These are phyloP conservation scores for Holocentrus rufus DNA, from an alignment of 2,797 vertebrate species.

Conservation along the genomic window DNA sequence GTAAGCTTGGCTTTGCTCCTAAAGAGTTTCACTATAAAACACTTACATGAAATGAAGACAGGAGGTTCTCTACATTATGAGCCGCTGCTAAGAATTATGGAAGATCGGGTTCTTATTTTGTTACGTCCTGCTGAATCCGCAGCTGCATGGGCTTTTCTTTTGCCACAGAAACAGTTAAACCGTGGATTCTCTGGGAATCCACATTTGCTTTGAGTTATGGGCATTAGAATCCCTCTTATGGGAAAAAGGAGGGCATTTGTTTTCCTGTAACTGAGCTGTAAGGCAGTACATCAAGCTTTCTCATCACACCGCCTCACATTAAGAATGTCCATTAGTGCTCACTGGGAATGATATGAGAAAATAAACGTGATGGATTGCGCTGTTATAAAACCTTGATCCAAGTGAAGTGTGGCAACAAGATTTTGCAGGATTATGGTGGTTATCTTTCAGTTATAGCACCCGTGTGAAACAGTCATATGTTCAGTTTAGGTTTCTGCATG, in stretches of 20 bases:
- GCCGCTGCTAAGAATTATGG: constrained; percentile 47
- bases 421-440: constrained; percentile 5
- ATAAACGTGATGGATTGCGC: constrained; percentile 40
- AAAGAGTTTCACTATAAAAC: constrained; percentile 20
- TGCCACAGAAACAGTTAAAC: constrained; percentile 64
- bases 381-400: constrained; percentile 45
- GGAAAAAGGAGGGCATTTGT: constrained; percentile 34
- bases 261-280: constrained; percentile 37
- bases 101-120: constrained; percentile 52
- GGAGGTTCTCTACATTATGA: constrained; percentile 21
- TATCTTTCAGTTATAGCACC: constrained; percentile 40
- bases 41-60: neutral
- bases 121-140: constrained; percentile 41
- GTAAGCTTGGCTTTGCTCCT: constrained; percentile 14
- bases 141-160: constrained; percentile 31
- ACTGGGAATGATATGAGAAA: constrained; percentile 44
- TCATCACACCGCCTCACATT: constrained; percentile 28
- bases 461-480: constrained; percentile 29
- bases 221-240: constrained; percentile 52
- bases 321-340: constrained; percentile 38
- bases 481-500: constrained; percentile 35
- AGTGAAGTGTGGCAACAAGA: neutral
- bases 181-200: constrained; percentile 61
- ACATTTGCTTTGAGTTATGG: constrained; percentile 72
- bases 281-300: constrained; percentile 48